A percentile compares a stretch with the other conserved stretches of the same genome.
Conservation (phyloP, 2,797 vertebrate species). For the Helarctos malayanus region DNA sequence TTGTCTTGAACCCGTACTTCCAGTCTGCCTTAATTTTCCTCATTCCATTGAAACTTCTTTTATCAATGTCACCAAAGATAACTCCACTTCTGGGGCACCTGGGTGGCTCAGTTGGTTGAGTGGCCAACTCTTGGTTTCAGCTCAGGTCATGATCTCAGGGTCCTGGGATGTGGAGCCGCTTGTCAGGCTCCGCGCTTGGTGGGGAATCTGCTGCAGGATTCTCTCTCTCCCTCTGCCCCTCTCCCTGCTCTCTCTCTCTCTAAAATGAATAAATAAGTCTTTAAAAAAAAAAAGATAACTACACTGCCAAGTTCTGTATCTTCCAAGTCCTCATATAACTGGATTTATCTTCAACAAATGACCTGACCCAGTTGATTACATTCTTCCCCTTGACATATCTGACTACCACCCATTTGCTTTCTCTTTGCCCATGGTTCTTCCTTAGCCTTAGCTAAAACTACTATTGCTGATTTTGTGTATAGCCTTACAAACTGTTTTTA, state of each 20-base stretch:
- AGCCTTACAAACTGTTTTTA: not conserved
- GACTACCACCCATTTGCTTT: not conserved
- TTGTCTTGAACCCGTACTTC: not conserved
- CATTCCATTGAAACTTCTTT: not conserved
- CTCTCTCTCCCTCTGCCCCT: not conserved
- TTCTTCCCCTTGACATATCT: not conserved
- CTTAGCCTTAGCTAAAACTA: not conserved
- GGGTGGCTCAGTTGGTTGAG: not conserved
- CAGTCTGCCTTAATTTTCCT: not conserved
- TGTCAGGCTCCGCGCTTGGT: not conserved
- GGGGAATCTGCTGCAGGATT: not conserved
- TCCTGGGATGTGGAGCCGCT: not conserved
- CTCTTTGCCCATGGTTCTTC: not conserved
- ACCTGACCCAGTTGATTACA: not conserved
- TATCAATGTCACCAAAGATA: not conserved
- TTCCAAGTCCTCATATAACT: not conserved
- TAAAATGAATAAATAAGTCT: not conserved
- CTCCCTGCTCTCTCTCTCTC: not conserved
- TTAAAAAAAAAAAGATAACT: not conserved
- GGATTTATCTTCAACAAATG: not conserved
- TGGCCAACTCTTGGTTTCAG: not conserved
- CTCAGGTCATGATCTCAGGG: not conserved
- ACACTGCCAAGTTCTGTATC: not conserved
- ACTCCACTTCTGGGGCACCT: not conserved
- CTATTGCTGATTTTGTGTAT: not conserved